Percentiles rank a stretch among this genome's conserved stretches.
phyloP scores from a whole-genome alignment of 2,888 invertebrate genomes.

The Heteromurus nitidus region DNA sequence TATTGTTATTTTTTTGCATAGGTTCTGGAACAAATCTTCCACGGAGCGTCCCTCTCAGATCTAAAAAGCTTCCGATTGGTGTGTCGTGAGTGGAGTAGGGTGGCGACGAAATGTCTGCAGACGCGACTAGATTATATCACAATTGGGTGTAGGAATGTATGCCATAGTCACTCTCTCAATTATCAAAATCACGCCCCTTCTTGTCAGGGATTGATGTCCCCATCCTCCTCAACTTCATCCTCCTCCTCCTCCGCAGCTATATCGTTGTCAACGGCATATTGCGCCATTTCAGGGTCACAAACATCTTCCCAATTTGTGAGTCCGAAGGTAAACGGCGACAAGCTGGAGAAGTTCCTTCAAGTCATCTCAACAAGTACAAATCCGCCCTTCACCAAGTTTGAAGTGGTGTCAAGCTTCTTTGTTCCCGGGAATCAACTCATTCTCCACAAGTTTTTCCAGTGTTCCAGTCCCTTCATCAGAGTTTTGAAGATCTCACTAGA shows the following conservation, averaged over 20 bases:
- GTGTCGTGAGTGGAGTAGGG: slow-evolving; percentile 53
- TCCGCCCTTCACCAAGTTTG: slow-evolving; percentile 61
- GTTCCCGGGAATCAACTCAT: slow-evolving; percentile 48
- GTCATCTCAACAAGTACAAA: slow-evolving; percentile 51
- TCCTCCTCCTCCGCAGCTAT: slow-evolving; percentile 5
- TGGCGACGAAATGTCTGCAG: slow-evolving; percentile 63
- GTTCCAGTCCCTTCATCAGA: slow-evolving; percentile 48
- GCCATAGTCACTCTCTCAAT: slow-evolving; percentile 42
- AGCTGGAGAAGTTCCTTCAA: slow-evolving; percentile 54
- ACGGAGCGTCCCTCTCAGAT: slow-evolving; percentile 32
- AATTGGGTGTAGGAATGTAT: slow-evolving; percentile 49
- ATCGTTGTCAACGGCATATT: no score
- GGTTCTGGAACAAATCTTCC: slow-evolving; percentile 56
- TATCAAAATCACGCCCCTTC: neutral
- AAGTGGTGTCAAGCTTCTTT: slow-evolving; percentile 62
- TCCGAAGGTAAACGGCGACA: slow-evolving; percentile 45
- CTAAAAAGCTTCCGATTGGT: slow-evolving; percentile 58
- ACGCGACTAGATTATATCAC: slow-evolving; percentile 45
- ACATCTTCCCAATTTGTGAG: slow-evolving; percentile 41
- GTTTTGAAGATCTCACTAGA: slow-evolving; percentile 60
- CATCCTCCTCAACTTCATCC: neutral
- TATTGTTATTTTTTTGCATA: slow-evolving; percentile 23
- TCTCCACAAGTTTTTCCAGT: slow-evolving; percentile 48
- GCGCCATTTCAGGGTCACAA: neutral
- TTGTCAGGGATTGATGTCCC: neutral